Evolutionary conservation across 2,113 vertebrate species (phyloP).

Genomic region (Rhabdornis inornatus): DNA sequence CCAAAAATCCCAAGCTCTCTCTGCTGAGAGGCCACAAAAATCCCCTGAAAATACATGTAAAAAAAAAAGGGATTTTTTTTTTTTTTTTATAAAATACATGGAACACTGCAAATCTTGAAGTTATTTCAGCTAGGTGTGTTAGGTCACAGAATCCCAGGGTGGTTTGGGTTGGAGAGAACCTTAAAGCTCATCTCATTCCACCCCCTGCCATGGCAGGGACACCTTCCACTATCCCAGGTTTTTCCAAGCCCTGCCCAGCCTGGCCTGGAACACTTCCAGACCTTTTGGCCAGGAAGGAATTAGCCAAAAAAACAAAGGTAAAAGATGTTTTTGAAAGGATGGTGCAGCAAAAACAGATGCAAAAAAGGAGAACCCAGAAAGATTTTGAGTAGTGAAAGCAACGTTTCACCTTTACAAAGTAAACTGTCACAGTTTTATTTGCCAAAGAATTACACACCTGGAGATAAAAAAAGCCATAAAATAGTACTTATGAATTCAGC

Average conservation of each 20-base stretch:
- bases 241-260: background rate
- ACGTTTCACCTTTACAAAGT: accelerated
- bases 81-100: accelerated
- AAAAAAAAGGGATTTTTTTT: too few relatives aligned
- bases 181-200: accelerated
- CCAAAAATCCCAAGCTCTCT: background rate
- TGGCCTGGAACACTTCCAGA: background rate
- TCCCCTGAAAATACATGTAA: accelerated
- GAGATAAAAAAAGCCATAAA: background rate
- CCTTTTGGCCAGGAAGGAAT: background rate
- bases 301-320: background rate
- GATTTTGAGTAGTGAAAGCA: background rate
- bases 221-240: background rate
- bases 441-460: background rate
- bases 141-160: background rate
- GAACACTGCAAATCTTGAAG: background rate
- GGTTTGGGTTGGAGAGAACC: background rate
- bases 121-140: background rate
- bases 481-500: background rate
- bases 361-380: background rate
- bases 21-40: background rate
- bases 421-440: background rate
- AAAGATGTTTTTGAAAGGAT: background rate
- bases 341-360: background rate
- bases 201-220: background rate